Percentiles rank a stretch among this genome's conserved stretches.
Conservation (phyloP, 2,888 invertebrate genomes). For the Synergus japonicus region DNA sequence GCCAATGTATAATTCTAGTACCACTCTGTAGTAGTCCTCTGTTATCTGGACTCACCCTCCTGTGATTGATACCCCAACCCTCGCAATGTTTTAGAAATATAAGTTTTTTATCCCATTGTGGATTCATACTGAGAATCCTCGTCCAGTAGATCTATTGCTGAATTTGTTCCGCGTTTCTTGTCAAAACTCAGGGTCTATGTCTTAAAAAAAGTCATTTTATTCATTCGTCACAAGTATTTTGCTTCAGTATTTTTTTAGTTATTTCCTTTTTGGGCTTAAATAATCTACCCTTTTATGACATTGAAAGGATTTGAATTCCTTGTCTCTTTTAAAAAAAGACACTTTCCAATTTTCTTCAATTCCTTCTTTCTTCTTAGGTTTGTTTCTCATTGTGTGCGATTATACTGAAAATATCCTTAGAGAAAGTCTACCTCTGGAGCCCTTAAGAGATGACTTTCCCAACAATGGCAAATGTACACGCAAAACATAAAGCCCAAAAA, state of each 20-base stretch:
- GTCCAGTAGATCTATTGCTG: not conserved
- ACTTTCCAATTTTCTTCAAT: not conserved
- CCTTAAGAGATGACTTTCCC: constrained; percentile 51
- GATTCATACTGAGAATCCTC: not conserved
- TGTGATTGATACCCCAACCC: not conserved
- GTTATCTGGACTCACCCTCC: not conserved
- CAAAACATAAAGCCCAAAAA: constrained; percentile 41
- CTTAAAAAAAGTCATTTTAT: too few species aligned
- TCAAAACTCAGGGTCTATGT: not conserved
- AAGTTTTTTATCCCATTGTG: not conserved
- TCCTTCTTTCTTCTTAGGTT: not conserved
- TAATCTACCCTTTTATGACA: not conserved
- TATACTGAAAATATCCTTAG: constrained; percentile 5
- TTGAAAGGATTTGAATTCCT: not conserved
- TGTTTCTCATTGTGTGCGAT: not conserved
- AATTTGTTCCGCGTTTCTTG: not conserved
- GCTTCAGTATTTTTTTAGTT: too few species aligned
- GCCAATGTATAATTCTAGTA: constrained; percentile 57
- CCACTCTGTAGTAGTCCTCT: not conserved
- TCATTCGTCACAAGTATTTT: too few species aligned
- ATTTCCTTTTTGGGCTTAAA: too few species aligned
- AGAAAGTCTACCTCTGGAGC: constrained; percentile 28
- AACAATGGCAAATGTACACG: constrained; percentile 53
- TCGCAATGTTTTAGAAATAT: not conserved
- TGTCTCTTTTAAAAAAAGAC: not conserved